Evolutionary conservation across 2,113 vertebrate species (phyloP).

Genomic region (Myotis lucifugus): DNA sequence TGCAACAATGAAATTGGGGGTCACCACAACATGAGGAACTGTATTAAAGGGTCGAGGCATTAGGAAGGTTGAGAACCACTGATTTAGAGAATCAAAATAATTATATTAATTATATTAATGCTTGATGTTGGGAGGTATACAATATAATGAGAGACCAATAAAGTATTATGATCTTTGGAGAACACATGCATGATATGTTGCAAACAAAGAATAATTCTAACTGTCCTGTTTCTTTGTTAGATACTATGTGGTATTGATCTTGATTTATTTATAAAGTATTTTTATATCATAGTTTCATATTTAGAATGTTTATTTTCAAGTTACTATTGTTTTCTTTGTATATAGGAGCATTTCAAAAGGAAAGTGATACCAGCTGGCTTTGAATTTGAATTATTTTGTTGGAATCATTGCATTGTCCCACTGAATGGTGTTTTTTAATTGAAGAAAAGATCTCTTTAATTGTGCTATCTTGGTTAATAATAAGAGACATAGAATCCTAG

Average conservation of each 20-base stretch:
- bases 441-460: not conserved
- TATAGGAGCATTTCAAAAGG: not conserved
- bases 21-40: no score
- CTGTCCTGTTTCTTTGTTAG: constrained; percentile 11
- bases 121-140: not conserved
- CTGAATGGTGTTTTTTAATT: not conserved
- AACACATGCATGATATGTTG: not conserved
- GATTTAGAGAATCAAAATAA: constrained; percentile 21
- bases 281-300: constrained; percentile 2
- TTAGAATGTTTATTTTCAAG: constrained; percentile 2
- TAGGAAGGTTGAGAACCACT: no score
- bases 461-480: not conserved
- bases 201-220: not conserved
- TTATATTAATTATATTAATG: constrained; percentile 22
- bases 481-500: not conserved
- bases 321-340: not conserved
- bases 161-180: not conserved
- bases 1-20: no score
- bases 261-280: not conserved
- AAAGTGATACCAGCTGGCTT: not conserved
- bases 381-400: not conserved
- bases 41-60: no score
- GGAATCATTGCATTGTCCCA: not conserved
- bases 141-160: not conserved
- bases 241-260: not conserved